Percentiles rank a stretch among this genome's conserved stretches.
These are phyloP conservation scores for Macrobrachium rosenbergii DNA, from an alignment of 1,140 invertebrate species.

Conservation along the genomic window DNA sequence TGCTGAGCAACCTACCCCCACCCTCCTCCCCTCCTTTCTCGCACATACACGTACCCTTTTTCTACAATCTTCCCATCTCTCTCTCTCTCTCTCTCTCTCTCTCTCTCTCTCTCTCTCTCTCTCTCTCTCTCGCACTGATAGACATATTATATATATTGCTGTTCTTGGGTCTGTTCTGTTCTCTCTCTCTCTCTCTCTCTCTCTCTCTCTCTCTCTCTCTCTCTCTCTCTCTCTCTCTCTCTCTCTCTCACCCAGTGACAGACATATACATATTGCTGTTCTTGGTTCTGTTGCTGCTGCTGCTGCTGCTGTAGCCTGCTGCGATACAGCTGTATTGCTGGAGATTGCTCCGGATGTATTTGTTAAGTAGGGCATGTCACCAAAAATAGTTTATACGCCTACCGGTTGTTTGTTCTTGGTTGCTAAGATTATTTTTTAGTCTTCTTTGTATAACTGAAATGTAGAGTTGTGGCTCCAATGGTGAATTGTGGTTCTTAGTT, in stretches of 20 bases:
- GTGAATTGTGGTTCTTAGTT: no score
- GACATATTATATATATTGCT: background rate
- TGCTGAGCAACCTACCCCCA: background rate
- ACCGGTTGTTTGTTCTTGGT: no score
- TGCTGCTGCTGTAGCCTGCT: no score
- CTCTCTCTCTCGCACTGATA: background rate
- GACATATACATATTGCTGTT: background rate
- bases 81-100: constrained; percentile 1
- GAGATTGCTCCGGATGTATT: no score
- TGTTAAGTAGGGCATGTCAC: no score
- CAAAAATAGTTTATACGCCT: no score
- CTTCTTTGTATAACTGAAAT: no score
- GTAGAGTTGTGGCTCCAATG: no score
- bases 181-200: background rate
- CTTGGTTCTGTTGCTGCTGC: no score
- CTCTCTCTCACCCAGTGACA: background rate
- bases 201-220: background rate
- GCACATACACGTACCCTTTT: background rate
- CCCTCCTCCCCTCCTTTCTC: background rate
- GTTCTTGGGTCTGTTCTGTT: no score
- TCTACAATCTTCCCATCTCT: background rate
- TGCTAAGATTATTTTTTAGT: no score
- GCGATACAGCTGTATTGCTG: no score
- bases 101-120: background rate
- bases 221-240: background rate